Evolutionary conservation across 2,888 invertebrate genomes (phyloP).

Genomic region (Aromia moschata): DNA sequence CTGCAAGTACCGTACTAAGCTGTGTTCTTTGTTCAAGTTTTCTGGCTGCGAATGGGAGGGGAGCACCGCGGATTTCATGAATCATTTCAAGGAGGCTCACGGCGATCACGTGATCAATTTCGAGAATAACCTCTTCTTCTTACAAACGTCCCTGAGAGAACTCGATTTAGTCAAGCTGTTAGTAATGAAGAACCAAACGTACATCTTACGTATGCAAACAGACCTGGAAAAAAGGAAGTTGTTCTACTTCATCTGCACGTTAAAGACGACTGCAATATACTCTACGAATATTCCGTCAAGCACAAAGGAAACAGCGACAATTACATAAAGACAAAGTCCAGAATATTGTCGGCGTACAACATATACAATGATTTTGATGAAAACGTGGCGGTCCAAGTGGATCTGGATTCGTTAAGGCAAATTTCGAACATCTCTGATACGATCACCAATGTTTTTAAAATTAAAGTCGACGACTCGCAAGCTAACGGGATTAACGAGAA

Average conservation of each 20-base stretch:
- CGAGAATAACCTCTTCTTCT: slow-evolving; percentile 46
- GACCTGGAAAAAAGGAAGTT: slow-evolving; percentile 45
- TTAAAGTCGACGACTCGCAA: slow-evolving; percentile 40
- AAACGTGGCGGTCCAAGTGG: slow-evolving; percentile 45
- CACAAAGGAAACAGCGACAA: slow-evolving; percentile 51
- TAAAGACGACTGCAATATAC: slow-evolving; percentile 44
- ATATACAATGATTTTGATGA: slow-evolving; percentile 43
- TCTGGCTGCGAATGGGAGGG: slow-evolving; percentile 49
- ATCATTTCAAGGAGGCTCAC: slow-evolving; percentile 52
- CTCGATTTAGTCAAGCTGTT: slow-evolving; percentile 48
- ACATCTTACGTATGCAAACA: slow-evolving; percentile 48
- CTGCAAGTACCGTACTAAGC: slow-evolving; percentile 46
- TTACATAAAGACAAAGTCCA: slow-evolving; percentile 52
- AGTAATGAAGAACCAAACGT: slow-evolving; percentile 47
- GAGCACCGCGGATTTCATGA: slow-evolving; percentile 45
- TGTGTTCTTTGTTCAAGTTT: slow-evolving; percentile 43
- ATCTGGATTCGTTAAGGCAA: slow-evolving; percentile 50
- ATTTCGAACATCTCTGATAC: slow-evolving; percentile 45
- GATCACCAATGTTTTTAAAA: slow-evolving; percentile 46
- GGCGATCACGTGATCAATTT: slow-evolving; percentile 50
- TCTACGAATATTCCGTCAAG: slow-evolving; percentile 52
- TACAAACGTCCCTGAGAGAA: slow-evolving; percentile 49
- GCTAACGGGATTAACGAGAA: slow-evolving; percentile 48
- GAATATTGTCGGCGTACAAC: slow-evolving; percentile 43
- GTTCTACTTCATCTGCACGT: slow-evolving; percentile 51